These are phyloP conservation scores for Hesperophylax magnus DNA, from an alignment of 1,140 invertebrate species.

Conservation along the genomic window DNA sequence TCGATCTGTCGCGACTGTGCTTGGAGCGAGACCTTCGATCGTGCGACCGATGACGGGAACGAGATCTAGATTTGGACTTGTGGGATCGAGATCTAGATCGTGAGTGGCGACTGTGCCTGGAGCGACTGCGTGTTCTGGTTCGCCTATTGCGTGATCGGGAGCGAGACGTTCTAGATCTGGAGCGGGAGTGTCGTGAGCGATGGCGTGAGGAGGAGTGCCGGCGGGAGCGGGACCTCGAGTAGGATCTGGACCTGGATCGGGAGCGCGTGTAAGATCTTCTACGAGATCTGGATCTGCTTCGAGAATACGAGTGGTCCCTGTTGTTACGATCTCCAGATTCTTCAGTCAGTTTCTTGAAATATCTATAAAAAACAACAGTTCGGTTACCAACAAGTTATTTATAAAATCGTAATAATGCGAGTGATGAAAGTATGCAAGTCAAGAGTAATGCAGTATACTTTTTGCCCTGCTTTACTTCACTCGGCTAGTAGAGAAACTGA, in stretches of 20 bases:
- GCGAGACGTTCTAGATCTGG: constrained; percentile 57
- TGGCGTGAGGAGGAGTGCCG: constrained; percentile 53
- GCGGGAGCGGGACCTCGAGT: constrained; percentile 60
- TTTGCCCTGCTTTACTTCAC: too few relatives aligned
- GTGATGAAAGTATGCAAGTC: too few relatives aligned
- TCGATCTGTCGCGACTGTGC: constrained; percentile 14
- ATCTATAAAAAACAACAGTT: constrained; percentile 59
- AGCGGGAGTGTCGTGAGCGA: constrained; percentile 50
- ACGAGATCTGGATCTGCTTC: constrained; percentile 60
- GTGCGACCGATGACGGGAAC: constrained; percentile 42
- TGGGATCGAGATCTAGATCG: constrained; percentile 51
- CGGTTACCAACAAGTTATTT: too few relatives aligned
- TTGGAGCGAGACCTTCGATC: constrained; percentile 37
- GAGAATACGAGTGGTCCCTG: constrained; percentile 58
- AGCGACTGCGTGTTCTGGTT: constrained; percentile 41
- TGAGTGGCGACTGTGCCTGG: constrained; percentile 33
- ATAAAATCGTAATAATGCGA: too few relatives aligned
- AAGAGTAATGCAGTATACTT: too few relatives aligned
- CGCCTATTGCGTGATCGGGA: constrained; percentile 54
- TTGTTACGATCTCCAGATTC: constrained; percentile 62
- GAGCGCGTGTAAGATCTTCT: constrained; percentile 67
- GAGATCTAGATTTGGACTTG: constrained; percentile 48
- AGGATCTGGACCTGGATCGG: constrained; percentile 61
- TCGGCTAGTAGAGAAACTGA: too few relatives aligned
- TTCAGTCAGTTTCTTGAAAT: constrained; percentile 68